Evolutionary conservation across 2,888 invertebrate species (phyloP).

Genomic region (Tetranychus truncatus): DNA sequence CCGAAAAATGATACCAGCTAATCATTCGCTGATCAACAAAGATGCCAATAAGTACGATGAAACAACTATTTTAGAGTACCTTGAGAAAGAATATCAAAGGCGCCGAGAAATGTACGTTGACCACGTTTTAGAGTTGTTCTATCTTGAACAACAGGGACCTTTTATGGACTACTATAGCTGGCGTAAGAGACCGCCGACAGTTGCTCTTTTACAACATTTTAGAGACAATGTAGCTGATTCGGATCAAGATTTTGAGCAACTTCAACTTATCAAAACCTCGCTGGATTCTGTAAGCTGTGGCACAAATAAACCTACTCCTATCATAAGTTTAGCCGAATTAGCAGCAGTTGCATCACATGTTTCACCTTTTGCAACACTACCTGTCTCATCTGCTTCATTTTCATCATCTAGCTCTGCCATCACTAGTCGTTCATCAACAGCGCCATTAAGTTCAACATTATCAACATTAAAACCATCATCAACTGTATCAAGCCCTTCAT

Average conservation of each 20-base stretch:
- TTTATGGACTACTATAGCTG: constrained; percentile 70
- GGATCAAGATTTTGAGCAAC: constrained; percentile 35
- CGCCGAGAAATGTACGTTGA: constrained; percentile 33
- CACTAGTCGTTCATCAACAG: constrained; percentile 1
- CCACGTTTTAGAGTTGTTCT: constrained; percentile 54
- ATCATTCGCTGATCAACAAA: no score
- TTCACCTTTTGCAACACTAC: neutral
- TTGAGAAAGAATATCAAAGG: constrained; percentile 28
- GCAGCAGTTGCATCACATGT: constrained; percentile 5
- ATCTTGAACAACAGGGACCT: constrained; percentile 65
- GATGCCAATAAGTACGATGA: neutral
- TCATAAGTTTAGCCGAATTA: constrained; percentile 1
- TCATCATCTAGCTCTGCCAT: neutral
- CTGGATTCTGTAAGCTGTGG: constrained; percentile 10
- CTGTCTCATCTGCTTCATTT: neutral
- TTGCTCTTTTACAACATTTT: constrained; percentile 53
- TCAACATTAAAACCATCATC: neutral
- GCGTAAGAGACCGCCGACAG: constrained; percentile 55
- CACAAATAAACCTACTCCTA: constrained; percentile 4
- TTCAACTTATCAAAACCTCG: constrained; percentile 14
- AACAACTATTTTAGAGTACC: constrained; percentile 1
- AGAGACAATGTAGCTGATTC: constrained; percentile 51
- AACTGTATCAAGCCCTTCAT: neutral
- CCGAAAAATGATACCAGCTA: no score
- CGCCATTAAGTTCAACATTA: neutral